Evolutionary conservation across 1,140 invertebrate species (phyloP), one percentile per base, ranked within the genome.

Genomic region (Drosophila nannoptera): DNA sequence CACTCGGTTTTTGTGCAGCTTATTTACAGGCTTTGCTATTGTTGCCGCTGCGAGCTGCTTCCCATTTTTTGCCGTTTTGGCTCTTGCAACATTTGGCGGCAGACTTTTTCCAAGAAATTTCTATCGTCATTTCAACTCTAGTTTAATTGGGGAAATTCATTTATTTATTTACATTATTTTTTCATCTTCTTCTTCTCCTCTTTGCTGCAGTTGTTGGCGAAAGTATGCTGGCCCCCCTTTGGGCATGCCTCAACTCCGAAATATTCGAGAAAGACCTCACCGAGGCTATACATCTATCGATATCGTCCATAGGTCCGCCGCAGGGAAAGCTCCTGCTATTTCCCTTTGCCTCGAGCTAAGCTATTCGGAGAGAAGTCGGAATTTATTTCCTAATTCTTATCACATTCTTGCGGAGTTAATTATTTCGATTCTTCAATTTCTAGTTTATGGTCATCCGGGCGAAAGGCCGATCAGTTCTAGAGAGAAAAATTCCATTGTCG

Each of bases 81-180:
- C 64, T 31, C 48, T 72, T 14, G 59, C 77, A 46, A 76, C 73
- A 77, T 77, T 77, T 77, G 65, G 56, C 31, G 69, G 63, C 62
- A 66, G 59, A 77, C 65, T 73, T 78, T 71, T 83, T 83, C 72
- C 78, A 63, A 83, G 78, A 84, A 83, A 83, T 83, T 83, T 84
- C 75, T 76, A 68, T 59, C 50, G 72, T 60, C 77, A 80, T 59
- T 72, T 72, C 43, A 60, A 65, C 58, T 64, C 74, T 75, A 78
- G 75, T 83, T 76, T 83, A 84, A 84, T 83, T 83, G 78, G 78
- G 75, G 78, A 83, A 83, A 83, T 70, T 84, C 59, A 35, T 62
- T 60, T 62, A 40, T 65, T 71, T 49, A 54, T 69, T 63, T 70
- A 48, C 49, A 42, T 55, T 62, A 60, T 69, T 48, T 40, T 55